phyloP scores from a whole-genome alignment of 1,140 invertebrate species.

The Brachionus calyciflorus region DNA sequence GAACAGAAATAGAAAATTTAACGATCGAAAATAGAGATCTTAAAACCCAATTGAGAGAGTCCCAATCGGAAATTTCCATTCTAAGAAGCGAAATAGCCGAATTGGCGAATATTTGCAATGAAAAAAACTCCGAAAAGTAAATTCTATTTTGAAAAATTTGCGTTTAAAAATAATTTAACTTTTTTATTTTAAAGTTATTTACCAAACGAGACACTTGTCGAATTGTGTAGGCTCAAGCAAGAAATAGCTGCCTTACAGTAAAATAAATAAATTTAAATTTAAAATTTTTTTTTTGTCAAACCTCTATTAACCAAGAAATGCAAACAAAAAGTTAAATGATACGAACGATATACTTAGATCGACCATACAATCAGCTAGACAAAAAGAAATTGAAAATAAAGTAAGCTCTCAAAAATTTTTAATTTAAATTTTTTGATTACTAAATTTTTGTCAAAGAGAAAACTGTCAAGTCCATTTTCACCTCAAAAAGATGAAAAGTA shows the following conservation, averaged over 20 bases:
- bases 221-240: conserved; percentile 14
- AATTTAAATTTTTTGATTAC: background rate
- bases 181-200: background rate
- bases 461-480: too few species aligned
- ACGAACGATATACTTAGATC: conserved; percentile 63
- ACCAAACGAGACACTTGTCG: background rate
- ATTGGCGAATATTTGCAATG: background rate
- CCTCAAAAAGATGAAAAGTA: too few species aligned
- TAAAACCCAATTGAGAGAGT: conserved; percentile 8
- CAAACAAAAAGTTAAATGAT: conserved; percentile 66
- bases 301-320: conserved; percentile 59
- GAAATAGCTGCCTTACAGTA: conserved; percentile 25
- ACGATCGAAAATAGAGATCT: conserved; percentile 15
- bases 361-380: background rate
- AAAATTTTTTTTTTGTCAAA: background rate
- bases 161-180: background rate
- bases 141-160: background rate
- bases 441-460: background rate
- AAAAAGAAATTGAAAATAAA: conserved; percentile 6
- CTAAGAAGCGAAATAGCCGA: conserved; percentile 22
- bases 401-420: background rate
- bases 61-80: conserved; percentile 7
- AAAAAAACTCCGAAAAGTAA: conserved; percentile 27
- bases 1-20: conserved; percentile 16
- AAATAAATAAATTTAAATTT: background rate